Evolutionary conservation across 2,888 invertebrate species (phyloP).

Genomic region (Machimus atricapillus): DNA sequence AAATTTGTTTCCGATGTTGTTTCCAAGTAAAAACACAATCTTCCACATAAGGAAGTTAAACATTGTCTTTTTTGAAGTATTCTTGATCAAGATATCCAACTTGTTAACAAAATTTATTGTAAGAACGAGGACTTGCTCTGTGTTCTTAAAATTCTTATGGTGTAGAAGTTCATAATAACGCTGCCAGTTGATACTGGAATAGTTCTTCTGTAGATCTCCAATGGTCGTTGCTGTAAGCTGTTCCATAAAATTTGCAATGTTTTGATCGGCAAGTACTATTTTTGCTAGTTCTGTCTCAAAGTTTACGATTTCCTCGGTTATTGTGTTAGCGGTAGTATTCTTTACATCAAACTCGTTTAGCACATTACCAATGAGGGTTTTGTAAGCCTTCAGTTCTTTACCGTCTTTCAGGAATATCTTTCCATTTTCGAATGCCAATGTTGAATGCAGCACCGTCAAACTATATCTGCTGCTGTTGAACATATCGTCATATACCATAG

Average conservation of each 20-base stretch:
- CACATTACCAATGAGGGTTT: not conserved
- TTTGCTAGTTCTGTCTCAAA: slow-evolving; percentile 7
- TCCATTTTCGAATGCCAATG: not conserved
- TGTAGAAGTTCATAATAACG: not conserved
- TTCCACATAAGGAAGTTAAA: slow-evolving; percentile 50
- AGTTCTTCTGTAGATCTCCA: not conserved
- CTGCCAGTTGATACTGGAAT: not conserved
- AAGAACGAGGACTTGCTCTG: not conserved
- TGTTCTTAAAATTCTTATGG: not conserved
- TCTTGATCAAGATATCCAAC: not conserved
- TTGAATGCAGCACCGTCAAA: not conserved
- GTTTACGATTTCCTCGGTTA: slow-evolving; percentile 11
- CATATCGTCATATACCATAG: slow-evolving; percentile 1
- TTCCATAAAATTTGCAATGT: not conserved
- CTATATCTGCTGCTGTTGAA: not conserved
- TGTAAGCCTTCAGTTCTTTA: slow-evolving; percentile 1
- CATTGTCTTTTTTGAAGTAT: slow-evolving; percentile 41
- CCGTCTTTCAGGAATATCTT: not conserved
- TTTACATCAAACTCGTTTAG: not conserved
- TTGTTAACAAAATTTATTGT: not conserved
- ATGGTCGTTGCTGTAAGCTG: not conserved
- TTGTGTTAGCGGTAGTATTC: not conserved
- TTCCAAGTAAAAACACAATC: slow-evolving; percentile 36
- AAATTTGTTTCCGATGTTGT: slow-evolving; percentile 44
- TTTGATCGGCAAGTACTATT: not conserved